Conservation (phyloP, 2,113 vertebrate species). For the Istiophorus platypterus region DNA sequence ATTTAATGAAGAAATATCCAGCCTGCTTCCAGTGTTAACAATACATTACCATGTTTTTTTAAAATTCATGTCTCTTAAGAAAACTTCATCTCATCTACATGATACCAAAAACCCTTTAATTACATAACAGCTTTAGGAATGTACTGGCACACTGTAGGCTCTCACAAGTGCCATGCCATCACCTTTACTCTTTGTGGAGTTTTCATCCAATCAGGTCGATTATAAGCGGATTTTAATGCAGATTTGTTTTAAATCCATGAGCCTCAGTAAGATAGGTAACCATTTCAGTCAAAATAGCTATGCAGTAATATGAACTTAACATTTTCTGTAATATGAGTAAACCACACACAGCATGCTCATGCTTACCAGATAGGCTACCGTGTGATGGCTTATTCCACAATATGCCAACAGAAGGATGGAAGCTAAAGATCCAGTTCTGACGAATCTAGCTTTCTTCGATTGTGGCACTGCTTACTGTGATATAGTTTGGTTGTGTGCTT, state of each 20-base stretch:
- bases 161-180: background rate
- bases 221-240: background rate
- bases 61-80: background rate
- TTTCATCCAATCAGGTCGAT: background rate
- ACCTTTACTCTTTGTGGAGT: background rate
- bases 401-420: background rate
- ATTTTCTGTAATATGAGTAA: background rate
- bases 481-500: background rate
- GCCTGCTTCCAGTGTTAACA: background rate
- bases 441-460: background rate
- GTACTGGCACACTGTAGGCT: background rate
- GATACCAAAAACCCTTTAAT: background rate
- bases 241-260: background rate
- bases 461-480: background rate
- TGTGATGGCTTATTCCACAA: background rate
- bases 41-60: background rate
- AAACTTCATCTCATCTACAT: background rate
- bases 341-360: background rate
- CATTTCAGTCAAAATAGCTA: background rate
- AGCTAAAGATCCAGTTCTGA: background rate
- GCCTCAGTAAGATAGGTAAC: background rate
- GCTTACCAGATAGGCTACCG: background rate
- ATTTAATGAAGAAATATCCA: conserved; percentile 11
- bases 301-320: background rate
- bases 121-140: background rate